Evolutionary conservation across 2,888 invertebrate genomes (phyloP).

Genomic region (Nesidiocoris tenuis): DNA sequence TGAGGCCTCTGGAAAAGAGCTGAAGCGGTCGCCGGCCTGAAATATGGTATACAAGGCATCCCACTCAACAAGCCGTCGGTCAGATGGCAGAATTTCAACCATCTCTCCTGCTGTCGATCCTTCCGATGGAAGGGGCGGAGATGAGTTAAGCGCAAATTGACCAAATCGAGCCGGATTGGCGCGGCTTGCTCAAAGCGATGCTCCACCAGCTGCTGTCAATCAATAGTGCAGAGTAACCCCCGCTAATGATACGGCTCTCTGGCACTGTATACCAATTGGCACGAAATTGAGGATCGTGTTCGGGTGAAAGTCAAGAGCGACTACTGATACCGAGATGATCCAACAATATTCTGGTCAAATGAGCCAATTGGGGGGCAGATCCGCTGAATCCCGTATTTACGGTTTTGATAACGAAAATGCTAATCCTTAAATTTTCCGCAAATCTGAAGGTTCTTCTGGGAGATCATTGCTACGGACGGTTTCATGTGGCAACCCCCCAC

Average conservation of each 20-base stretch:
- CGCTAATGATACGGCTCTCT: conserved; percentile 10
- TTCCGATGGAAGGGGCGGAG: conserved; percentile 5
- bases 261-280: neutral
- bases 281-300: neutral
- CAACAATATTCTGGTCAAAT: neutral
- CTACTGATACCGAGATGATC: neutral
- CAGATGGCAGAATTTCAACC: neutral
- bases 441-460: too few relatives aligned
- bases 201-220: conserved; percentile 11
- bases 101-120: conserved; percentile 4
- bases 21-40: neutral
- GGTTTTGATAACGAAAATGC: too few relatives aligned
- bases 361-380: too few relatives aligned
- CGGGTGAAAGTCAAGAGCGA: neutral
- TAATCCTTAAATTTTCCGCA: too few relatives aligned
- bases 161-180: conserved; percentile 27
- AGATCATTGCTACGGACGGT: too few relatives aligned
- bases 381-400: too few relatives aligned
- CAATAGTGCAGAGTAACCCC: conserved; percentile 14
- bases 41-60: conserved; percentile 5
- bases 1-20: conserved; percentile 4
- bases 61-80: neutral
- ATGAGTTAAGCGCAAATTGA: conserved; percentile 7
- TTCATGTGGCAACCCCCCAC: too few relatives aligned
- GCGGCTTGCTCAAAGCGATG: conserved; percentile 12